Percentiles rank a stretch among this genome's conserved stretches.
phyloP scores from a whole-genome alignment of 2,113 vertebrate species.

The Thamnophis sirtalis region DNA sequence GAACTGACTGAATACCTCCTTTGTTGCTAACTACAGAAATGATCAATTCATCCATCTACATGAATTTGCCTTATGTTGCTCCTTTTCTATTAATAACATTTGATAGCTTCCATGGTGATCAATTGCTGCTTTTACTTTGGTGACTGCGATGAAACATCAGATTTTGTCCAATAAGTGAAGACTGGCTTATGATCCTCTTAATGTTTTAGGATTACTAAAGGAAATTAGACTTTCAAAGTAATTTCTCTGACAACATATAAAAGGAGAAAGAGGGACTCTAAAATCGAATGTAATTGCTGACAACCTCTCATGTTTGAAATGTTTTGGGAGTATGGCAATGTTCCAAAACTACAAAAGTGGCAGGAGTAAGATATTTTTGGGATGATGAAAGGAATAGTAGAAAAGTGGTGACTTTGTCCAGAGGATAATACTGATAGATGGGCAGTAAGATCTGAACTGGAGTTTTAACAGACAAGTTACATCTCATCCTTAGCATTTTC shows the following conservation, averaged over 20 bases:
- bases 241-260: neutral
- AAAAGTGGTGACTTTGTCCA: neutral
- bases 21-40: neutral
- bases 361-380: neutral
- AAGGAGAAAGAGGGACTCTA: neutral
- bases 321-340: neutral
- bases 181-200: neutral
- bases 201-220: neutral
- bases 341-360: neutral
- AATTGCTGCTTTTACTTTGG: too few species aligned
- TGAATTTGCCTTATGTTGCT: neutral
- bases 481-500: neutral
- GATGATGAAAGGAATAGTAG: neutral
- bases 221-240: neutral
- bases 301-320: neutral
- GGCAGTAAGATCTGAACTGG: neutral
- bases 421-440: neutral
- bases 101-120: neutral
- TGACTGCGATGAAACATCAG: neutral
- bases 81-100: neutral
- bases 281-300: neutral
- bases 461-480: neutral
- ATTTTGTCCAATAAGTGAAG: neutral
- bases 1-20: too few species aligned
- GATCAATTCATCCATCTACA: neutral